Base-by-base conservation (phyloP, 2,113 vertebrate species). In the Lagopus leucura region DNA sequence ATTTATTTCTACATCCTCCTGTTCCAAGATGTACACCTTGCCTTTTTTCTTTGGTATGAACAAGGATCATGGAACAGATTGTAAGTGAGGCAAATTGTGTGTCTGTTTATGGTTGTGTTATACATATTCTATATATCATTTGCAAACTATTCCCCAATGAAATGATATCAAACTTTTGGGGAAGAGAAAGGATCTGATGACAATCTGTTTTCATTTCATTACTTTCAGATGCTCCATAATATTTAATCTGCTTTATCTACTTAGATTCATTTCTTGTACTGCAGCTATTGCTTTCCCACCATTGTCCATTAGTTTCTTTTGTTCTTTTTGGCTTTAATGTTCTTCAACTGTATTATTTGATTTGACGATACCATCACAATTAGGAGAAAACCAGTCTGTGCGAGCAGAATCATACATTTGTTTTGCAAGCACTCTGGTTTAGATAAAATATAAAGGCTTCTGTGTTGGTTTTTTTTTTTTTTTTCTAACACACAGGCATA, bases 51-150 rank as follows among this genome's bases (percentile, higher is more conserved):
- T 93, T 90, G 76, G 73, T 65, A 94, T 77, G 96, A 97, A 96
- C 96, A 97, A 97, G 97, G 96, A 97, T 98, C 95, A 95, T 42
- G 93, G 91, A 98, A 96, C 95, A 98, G 97, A 98, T 97, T 98
- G 94, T 90, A 97, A 97, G 93, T 88, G 94, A 97, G 92, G 94
- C 90, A 97, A 97, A 98, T 95, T 97, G 86, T 85, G 48, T 97
- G 91, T 94, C 94, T 97, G 93, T 97, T 97, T 97, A 97, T 86
- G 95, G 92, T 95, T 96, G 93, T 97, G 92, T 96, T 96, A 96
- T 87, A 95, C 93, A 91, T 96, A 96, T 95, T 97, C 94, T 94
- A 97, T 97, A 94, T 94, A 97, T 96, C 48, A 97, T 97, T 97
- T 98, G 95, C 93, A 97, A 98, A 97, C 90, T 93, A 97, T 97